These are phyloP conservation scores for Onchidella celtica DNA, from an alignment of 2,888 invertebrate genomes.

Conservation along the genomic window DNA sequence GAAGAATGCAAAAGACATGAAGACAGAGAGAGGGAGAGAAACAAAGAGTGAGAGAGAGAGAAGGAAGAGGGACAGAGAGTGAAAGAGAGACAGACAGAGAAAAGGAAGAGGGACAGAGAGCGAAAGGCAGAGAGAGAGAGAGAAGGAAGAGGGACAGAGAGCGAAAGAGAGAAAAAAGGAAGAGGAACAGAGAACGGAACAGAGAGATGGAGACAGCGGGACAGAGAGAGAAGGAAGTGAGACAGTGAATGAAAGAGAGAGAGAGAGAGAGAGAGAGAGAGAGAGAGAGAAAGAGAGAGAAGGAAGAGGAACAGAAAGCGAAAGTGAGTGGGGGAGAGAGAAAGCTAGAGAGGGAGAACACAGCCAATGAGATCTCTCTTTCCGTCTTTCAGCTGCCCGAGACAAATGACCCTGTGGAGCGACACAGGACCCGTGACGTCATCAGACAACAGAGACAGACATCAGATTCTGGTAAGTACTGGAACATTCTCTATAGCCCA, in stretches of 20 bases:
- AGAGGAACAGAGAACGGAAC: neutral
- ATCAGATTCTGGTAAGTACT: neutral
- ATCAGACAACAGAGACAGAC: neutral
- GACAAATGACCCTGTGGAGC: neutral
- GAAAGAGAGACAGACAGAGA: neutral
- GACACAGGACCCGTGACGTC: neutral
- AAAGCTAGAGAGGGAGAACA: neutral
- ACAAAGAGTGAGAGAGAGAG: constrained; percentile 33
- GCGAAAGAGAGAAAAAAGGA: neutral
- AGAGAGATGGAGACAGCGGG: neutral
- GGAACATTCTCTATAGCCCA: neutral
- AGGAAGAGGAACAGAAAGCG: neutral
- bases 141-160: neutral
- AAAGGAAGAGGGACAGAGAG: constrained; percentile 6
- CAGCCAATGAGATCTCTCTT: neutral
- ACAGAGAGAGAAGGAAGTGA: neutral
- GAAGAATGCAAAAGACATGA: too few species aligned
- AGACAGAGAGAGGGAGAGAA: neutral
- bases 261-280: constrained; percentile 6
- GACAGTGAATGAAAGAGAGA: neutral
- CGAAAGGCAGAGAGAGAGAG: neutral
- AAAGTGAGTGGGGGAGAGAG: neutral
- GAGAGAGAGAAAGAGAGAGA: neutral
- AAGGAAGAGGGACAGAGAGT: neutral
- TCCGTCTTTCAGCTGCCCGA: neutral